Evolutionary conservation across 2,888 invertebrate species (phyloP), one percentile per base, ranked within the genome.

Genomic region (Platycnemis pennipes): DNA sequence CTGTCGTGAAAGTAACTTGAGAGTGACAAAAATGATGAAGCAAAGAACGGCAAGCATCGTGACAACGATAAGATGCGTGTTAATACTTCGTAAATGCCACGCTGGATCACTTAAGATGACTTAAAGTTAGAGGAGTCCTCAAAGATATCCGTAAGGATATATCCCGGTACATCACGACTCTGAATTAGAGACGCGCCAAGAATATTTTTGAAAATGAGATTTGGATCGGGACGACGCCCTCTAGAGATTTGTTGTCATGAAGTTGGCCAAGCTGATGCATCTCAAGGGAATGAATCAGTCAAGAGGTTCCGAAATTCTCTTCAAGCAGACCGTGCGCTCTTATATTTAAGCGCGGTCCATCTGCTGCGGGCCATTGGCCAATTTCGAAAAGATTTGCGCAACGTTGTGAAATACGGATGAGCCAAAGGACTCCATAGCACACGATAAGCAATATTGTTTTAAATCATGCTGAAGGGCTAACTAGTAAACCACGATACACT

Each of bases 301-400:
- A 37, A 8, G 77, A 77, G 7, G 77, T 37, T 37, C 77, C 77
- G 77, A 77, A 77, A 77, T 77, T 77, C 77, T 77, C 77, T 31
- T 77, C 77, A 77, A 77, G 37, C 77, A 11, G 77, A 77, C 77
- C 77, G 77, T 77, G 77, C 77, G 31, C 37, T 16, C 77, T 77
- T 77, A 77, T 77, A 37, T 77, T 77, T 77, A 77, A 77, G 77
- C 77, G 77, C 77, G 77, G 77, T 77, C 77, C 77, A 77, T 77
- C 77, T 77, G 77, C 37, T 77, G 13, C 77, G 77, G 77, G 77
- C 31, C 77, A 77, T 77, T 77, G 37, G 77, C 77, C 77, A 77
- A 77, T 77, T 77, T 37, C 77, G 77, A 77, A 77, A 77, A 77
- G 77, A 77, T 31, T 77, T 77, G 31, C 77, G 77, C 77, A 77